Base-by-base conservation (phyloP, 2,797 vertebrate species). In the Tachyglossus aculeatus region DNA sequence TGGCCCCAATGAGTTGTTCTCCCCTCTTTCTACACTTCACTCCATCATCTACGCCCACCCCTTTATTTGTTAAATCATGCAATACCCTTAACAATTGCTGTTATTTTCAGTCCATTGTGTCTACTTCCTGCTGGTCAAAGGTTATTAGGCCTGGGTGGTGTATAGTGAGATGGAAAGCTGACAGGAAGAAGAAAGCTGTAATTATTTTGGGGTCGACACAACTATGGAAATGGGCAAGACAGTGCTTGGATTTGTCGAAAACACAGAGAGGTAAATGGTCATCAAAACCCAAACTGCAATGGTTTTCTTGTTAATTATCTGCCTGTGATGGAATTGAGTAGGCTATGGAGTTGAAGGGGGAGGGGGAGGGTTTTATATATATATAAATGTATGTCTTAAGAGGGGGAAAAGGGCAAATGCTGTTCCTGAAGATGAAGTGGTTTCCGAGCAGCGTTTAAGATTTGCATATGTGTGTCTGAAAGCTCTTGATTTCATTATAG, bases 51-150 rank as follows among this genome's bases (percentile, higher is more conserved):
- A 73, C 74, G 73, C 62, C 77, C 74, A 74, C 81, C 80, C 66
- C 84, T 83, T n/a, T 77, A 71, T 13, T 32, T 69, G 81, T 85
- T 86, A 88, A 87, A 79, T 88, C 68, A 61, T 73, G 55, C 1
- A 6, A 59, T 77, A 81, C 77, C 33, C 80, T 81, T 87, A n/a
- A 82, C 73, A 84, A 88, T 87, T 78, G 39, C 91, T 93, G 92
- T 96, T 97, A 95, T 96, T 97, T 97, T 96, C 94, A 96, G 92
- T 93, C 94, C 91, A 95, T 95, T 97, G 95, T 96, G 94, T 96
- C 94, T 96, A 92, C 92, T 97, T 98, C 96, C 96, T 98, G 94
- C 91, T 91, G 95, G 95, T 96, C 96, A 96, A 93, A 95, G 95
- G 95, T 96, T 94, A 94, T 88, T 93, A 94, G 95, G 94, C 94